Evolutionary conservation across 1,140 invertebrate genomes (phyloP).

Genomic region (Diachasmimorpha longicaudata): DNA sequence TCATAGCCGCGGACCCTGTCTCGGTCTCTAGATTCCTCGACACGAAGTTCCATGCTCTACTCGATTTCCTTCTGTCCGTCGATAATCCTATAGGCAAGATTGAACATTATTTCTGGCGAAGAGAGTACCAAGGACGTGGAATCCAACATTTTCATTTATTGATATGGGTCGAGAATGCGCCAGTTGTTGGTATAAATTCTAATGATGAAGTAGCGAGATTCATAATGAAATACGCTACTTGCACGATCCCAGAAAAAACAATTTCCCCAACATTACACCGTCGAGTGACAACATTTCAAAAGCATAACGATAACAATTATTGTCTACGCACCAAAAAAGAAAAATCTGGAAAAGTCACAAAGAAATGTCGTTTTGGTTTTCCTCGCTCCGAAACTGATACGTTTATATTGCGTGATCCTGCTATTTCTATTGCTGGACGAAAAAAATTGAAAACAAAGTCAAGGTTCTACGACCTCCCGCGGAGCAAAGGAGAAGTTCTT

Average conservation of each 20-base stretch:
- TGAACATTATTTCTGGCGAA: slow-evolving; percentile 20
- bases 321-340: not conserved
- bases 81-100: slow-evolving; percentile 39
- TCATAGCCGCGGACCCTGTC: slow-evolving; percentile 37
- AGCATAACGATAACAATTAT: slow-evolving; percentile 14
- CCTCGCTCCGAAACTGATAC: slow-evolving; percentile 33
- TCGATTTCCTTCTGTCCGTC: slow-evolving; percentile 38
- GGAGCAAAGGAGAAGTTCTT: slow-evolving; percentile 32
- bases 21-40: slow-evolving; percentile 39
- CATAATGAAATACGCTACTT: slow-evolving; percentile 9
- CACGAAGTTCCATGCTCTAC: slow-evolving; percentile 39
- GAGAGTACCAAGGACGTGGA: slow-evolving; percentile 1
- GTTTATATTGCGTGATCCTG: slow-evolving; percentile 35
- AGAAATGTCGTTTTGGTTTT: slow-evolving; percentile 42
- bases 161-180: slow-evolving; percentile 2
- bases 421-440: slow-evolving; percentile 35
- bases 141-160: slow-evolving; percentile 4
- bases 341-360: not conserved
- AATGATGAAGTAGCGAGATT: slow-evolving; percentile 11
- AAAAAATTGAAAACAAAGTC: slow-evolving; percentile 37
- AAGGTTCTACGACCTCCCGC: slow-evolving; percentile 43
- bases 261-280: slow-evolving; percentile 7
- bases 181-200: not conserved
- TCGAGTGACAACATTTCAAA: slow-evolving; percentile 8
- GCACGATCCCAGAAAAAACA: not conserved